These are phyloP conservation scores for Caenorhabditis zanzibari DNA, from an alignment of 2,888 invertebrate genomes.

Conservation along the genomic window DNA sequence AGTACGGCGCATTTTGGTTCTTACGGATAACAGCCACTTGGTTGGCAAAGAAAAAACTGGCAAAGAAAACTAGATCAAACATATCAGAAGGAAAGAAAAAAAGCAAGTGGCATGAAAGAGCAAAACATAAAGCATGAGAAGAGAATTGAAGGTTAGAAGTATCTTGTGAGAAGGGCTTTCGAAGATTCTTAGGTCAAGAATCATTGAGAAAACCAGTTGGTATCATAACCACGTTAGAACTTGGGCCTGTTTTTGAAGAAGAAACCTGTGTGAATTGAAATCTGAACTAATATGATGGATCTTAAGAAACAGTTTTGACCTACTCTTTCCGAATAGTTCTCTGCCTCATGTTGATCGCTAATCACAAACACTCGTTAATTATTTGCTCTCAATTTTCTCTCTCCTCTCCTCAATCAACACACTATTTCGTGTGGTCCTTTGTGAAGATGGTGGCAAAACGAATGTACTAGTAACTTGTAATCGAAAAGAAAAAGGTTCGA, in stretches of 20 bases:
- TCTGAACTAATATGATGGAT: neutral
- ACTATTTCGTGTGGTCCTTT: slow-evolving; percentile 35
- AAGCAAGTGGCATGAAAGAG: slow-evolving; percentile 36
- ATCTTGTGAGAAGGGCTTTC: neutral
- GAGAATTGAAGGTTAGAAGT: neutral
- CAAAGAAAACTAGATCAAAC: slow-evolving; percentile 53
- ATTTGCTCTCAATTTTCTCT: slow-evolving; percentile 57
- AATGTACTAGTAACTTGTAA: slow-evolving; percentile 51
- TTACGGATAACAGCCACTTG: slow-evolving; percentile 58
- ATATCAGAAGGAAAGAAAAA: slow-evolving; percentile 28
- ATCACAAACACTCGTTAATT: slow-evolving; percentile 64
- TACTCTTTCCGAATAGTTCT: slow-evolving; percentile 3
- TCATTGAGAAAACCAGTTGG: neutral
- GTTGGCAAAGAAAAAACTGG: slow-evolving; percentile 23
- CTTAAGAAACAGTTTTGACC: slow-evolving; percentile 9
- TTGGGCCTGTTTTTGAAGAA: too few species aligned
- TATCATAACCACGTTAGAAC: too few species aligned
- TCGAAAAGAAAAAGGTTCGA: slow-evolving; percentile 46
- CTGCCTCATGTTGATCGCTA: slow-evolving; percentile 31
- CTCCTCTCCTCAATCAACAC: slow-evolving; percentile 30
- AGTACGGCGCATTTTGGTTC: slow-evolving; percentile 29
- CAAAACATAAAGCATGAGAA: slow-evolving; percentile 26
- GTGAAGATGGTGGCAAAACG: slow-evolving; percentile 52
- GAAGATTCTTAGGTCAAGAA: neutral
- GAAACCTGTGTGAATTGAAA: neutral